Percentiles rank a stretch among this genome's conserved stretches.
Evolutionary conservation across 2,888 invertebrate species (phyloP).

Genomic region (Sesamia inferens): DNA sequence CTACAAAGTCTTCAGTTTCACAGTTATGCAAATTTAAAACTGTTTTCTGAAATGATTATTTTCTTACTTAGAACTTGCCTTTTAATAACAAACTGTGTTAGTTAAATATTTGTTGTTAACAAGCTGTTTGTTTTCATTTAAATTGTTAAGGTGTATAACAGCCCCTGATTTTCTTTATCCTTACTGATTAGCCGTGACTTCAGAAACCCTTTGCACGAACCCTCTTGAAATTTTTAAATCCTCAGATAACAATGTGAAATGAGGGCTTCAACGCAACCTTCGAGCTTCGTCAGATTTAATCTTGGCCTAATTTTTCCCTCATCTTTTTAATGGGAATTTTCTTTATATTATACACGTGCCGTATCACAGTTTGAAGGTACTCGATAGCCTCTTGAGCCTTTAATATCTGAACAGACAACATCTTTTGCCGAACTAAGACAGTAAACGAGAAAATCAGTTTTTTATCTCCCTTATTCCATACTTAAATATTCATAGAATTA

Average conservation of each 20-base stretch:
- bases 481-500: conserved; percentile 62
- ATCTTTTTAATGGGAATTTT: conserved; percentile 61
- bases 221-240: conserved; percentile 67
- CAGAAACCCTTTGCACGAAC: conserved; percentile 57
- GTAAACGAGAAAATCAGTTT: conserved; percentile 68
- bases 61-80: conserved; percentile 31
- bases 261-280: conserved; percentile 64
- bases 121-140: conserved; percentile 4
- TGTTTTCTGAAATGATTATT: conserved; percentile 49
- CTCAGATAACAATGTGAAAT: conserved; percentile 68
- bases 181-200: conserved; percentile 55
- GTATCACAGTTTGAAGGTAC: conserved; percentile 68
- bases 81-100: conserved; percentile 16
- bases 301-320: conserved; percentile 67
- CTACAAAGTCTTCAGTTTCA: conserved; percentile 45
- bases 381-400: conserved; percentile 71
- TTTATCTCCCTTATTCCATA: conserved; percentile 37
- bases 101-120: conserved; percentile 7
- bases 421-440: conserved; percentile 68
- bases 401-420: conserved; percentile 75
- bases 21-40: conserved; percentile 57
- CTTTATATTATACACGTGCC: conserved; percentile 66
- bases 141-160: conserved; percentile 31
- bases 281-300: conserved; percentile 69
- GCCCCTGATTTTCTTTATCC: conserved; percentile 47